A percentile compares a stretch with the other conserved stretches of the same genome.
phyloP scores from a whole-genome alignment of 2,113 vertebrate genomes.

The Acinonyx jubatus region DNA sequence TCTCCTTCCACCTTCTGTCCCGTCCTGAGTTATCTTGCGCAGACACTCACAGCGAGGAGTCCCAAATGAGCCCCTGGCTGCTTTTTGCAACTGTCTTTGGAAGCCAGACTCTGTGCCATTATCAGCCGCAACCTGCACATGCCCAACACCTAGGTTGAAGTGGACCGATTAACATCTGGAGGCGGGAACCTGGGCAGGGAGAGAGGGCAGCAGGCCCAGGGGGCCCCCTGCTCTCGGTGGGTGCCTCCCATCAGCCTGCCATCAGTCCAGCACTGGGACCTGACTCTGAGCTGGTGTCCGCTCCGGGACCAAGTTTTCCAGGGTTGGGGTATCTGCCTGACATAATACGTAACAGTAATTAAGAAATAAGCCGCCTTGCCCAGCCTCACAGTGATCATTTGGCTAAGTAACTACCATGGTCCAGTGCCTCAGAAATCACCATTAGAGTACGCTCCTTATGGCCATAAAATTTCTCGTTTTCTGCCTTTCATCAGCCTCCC shows the following conservation, averaged over 20 bases:
- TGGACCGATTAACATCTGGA: background rate
- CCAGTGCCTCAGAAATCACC: constrained; percentile 97
- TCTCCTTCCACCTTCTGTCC: background rate
- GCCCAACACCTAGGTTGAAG: fast-evolving
- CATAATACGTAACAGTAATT: constrained; percentile 97
- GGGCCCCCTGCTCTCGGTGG: background rate
- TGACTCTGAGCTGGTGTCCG: constrained; percentile 66
- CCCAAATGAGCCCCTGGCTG: fast-evolving
- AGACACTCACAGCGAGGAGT: background rate
- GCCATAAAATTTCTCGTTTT: constrained; percentile 99
- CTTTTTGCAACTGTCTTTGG: background rate
- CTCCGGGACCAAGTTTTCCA: constrained; percentile 90
- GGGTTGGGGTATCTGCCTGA: constrained; percentile 86
- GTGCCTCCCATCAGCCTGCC: background rate
- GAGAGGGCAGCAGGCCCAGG: background rate
- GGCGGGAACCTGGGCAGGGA: background rate
- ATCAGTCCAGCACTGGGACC: background rate
- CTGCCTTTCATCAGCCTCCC: constrained; percentile 95
- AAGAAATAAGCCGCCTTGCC: constrained; percentile 93
- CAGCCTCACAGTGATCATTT: constrained; percentile 93
- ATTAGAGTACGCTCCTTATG: constrained; percentile 97
- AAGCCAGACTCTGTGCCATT: background rate
- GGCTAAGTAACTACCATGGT: constrained; percentile 95
- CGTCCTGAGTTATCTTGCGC: background rate
- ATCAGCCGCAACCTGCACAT: fast-evolving